Evolutionary conservation across 2,888 invertebrate species (phyloP).

Genomic region (Chrysomela aeneicollis): DNA sequence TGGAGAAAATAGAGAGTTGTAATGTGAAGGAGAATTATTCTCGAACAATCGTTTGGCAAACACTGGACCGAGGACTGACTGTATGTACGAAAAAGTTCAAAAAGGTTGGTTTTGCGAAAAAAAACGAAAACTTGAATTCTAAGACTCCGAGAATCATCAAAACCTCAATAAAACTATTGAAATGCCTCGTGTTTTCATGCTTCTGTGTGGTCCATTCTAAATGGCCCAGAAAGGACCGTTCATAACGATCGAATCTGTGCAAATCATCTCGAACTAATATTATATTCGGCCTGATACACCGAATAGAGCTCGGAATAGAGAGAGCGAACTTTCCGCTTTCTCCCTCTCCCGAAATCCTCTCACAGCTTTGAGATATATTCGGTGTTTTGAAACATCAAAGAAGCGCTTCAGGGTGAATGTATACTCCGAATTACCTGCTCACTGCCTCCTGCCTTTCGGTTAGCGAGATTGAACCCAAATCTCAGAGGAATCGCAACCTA

Average conservation of each 20-base stretch:
- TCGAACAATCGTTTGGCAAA: no score
- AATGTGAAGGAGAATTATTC: no score
- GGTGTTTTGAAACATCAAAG: conserved; percentile 18
- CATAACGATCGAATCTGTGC: background rate
- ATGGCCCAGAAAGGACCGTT: background rate
- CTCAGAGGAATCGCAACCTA: background rate
- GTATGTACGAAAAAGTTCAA: no score
- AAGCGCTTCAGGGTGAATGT: conserved; percentile 16
- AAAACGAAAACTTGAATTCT: no score
- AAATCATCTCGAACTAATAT: background rate
- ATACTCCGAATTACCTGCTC: conserved; percentile 14
- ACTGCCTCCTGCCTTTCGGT: background rate
- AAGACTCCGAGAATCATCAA: no score
- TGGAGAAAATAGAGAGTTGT: no score
- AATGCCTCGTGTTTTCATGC: no score
- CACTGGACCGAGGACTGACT: no score
- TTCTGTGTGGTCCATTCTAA: background rate
- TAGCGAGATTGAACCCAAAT: background rate
- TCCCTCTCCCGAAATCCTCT: background rate
- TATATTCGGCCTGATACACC: background rate
- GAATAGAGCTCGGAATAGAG: no score
- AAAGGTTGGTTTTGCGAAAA: no score
- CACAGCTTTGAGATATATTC: conserved; percentile 15
- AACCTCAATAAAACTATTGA: no score
- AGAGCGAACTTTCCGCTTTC: background rate